Conservation (phyloP, 1,140 invertebrate genomes). For the Gryllus bimaculatus region DNA sequence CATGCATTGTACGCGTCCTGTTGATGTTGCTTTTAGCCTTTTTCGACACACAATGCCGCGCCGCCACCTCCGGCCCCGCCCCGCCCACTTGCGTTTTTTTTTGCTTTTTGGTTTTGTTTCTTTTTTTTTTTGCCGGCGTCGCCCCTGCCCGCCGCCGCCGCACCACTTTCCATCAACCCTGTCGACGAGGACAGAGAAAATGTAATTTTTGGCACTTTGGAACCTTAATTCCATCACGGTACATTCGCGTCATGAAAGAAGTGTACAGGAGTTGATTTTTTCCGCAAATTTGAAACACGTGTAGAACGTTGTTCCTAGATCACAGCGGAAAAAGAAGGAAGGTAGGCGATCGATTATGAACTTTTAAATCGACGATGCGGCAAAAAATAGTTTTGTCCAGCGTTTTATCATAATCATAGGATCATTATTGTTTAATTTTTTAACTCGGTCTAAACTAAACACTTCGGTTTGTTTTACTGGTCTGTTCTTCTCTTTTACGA, state of each 20-base stretch:
- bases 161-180: background rate
- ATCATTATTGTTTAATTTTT: too few species aligned
- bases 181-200: constrained; percentile 8
- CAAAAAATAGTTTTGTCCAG: too few species aligned
- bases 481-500: too few species aligned
- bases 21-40: constrained; percentile 17
- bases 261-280: background rate
- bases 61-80: background rate
- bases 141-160: too few species aligned
- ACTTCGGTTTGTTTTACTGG: too few species aligned
- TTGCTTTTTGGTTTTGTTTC: too few species aligned
- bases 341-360: too few species aligned
- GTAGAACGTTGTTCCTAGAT: background rate
- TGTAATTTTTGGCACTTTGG: constrained; percentile 18
- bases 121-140: too few species aligned
- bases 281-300: background rate
- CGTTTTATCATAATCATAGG: too few species aligned
- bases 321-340: background rate
- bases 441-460: too few species aligned
- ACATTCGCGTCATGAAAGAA: constrained; percentile 8
- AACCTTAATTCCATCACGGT: constrained; percentile 15
- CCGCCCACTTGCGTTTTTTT: too few species aligned
- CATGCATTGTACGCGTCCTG: constrained; percentile 12
- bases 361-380: too few species aligned
- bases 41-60: constrained; percentile 16